Percentiles rank a stretch among this genome's conserved stretches.
Conservation (phyloP, 2,113 vertebrate species). For the Lanius ludovicianus region DNA sequence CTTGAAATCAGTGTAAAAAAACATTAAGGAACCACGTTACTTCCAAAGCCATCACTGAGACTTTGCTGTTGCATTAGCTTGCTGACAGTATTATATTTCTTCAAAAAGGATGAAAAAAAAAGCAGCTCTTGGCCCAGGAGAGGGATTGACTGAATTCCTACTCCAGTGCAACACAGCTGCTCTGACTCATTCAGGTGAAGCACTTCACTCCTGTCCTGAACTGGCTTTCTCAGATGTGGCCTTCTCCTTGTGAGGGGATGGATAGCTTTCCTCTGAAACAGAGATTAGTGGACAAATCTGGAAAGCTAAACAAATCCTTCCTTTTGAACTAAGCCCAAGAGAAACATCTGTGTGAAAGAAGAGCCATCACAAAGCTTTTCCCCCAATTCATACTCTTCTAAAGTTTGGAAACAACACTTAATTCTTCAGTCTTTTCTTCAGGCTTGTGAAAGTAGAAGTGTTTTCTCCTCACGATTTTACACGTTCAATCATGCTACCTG, state of each 20-base stretch:
- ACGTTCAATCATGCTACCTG: conserved; percentile 43
- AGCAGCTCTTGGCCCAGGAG: neutral
- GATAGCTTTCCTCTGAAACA: neutral
- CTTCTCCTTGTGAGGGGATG: neutral
- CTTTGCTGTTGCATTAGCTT: neutral
- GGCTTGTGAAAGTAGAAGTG: conserved; percentile 48
- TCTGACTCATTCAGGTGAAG: neutral
- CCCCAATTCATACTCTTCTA: neutral
- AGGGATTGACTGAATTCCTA: neutral
- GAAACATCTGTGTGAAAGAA: conserved; percentile 42
- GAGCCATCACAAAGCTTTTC: conserved; percentile 9
- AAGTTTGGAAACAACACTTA: neutral
- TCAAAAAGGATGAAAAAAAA: neutral
- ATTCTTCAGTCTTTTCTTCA: neutral
- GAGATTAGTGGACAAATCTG: neutral
- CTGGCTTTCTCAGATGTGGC: neutral
- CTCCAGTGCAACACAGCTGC: neutral
- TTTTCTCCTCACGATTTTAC: conserved; percentile 14
- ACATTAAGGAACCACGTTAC: rapidly evolving
- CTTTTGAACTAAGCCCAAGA: conserved; percentile 23
- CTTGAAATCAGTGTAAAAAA: neutral
- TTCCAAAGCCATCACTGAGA: neutral
- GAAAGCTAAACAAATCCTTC: neutral
- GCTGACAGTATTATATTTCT: neutral
- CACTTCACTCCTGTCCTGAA: neutral